phyloP scores from a whole-genome alignment of 2,888 invertebrate genomes.

The Aelia acuminata region DNA sequence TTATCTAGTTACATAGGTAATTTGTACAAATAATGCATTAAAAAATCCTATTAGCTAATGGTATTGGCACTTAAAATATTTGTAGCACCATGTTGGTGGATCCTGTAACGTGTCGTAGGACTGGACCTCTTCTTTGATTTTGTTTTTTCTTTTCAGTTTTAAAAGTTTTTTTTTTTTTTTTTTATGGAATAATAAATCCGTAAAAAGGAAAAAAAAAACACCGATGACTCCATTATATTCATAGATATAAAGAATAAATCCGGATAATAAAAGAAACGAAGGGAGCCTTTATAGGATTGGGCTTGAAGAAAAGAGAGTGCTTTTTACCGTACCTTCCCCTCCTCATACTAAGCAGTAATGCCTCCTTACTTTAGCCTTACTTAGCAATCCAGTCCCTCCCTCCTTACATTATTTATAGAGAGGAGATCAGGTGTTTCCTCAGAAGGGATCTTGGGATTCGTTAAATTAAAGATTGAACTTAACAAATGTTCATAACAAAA shows the following conservation, averaged over 20 bases:
- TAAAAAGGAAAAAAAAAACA: neutral
- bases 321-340: slow-evolving; percentile 9
- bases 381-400: neutral
- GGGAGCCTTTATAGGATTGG: neutral
- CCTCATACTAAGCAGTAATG: neutral
- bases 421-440: slow-evolving; percentile 1
- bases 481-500: neutral
- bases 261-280: neutral
- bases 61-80: no score
- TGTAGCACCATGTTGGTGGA: no score
- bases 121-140: no score
- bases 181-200: slow-evolving; percentile 4
- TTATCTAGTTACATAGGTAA: no score
- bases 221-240: neutral
- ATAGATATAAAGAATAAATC: neutral
- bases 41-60: no score
- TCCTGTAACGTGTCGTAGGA: no score
- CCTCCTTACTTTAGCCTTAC: neutral
- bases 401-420: slow-evolving; percentile 36
- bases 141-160: neutral
- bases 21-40: no score
- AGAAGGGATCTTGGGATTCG: neutral
- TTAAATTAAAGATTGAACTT: no score
- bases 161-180: neutral
- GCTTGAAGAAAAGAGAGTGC: slow-evolving; percentile 1